Conservation (phyloP, 2,888 invertebrate genomes). For the Campoplex nolae region DNA sequence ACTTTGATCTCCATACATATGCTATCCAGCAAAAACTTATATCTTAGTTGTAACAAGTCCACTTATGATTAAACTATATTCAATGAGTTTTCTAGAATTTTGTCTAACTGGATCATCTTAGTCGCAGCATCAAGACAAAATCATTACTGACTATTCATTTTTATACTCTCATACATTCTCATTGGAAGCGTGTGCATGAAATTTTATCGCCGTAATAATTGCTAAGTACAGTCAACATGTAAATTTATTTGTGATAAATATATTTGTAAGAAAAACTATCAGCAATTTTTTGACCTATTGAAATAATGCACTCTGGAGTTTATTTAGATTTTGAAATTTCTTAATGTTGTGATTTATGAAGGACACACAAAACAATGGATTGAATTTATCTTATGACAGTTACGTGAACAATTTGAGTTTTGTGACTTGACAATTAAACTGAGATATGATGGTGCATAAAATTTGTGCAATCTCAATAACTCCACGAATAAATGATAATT, state of each 20-base stretch:
- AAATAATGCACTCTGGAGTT: not conserved
- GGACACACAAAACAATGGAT: not conserved
- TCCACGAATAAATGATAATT: not conserved
- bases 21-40: constrained; percentile 1
- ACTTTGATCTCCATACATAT: constrained; percentile 2
- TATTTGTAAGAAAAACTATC: not conserved
- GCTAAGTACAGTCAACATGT: not conserved
- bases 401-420: not conserved
- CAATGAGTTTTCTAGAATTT: not conserved
- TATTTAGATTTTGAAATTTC: not conserved
- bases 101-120: not conserved
- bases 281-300: not conserved
- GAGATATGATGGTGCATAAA: not conserved
- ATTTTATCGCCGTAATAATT: not conserved
- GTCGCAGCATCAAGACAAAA: not conserved
- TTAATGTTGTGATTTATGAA: not conserved
- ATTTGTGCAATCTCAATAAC: not conserved
- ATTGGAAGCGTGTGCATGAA: not conserved
- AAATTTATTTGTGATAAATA: constrained; percentile 6
- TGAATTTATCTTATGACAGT: not conserved
- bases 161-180: not conserved
- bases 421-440: not conserved
- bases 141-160: not conserved
- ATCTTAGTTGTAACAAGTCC: constrained; percentile 8
- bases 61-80: not conserved